Conservation (phyloP, 2,797 vertebrate genomes). For the Rhinophrynus dorsalis region DNA sequence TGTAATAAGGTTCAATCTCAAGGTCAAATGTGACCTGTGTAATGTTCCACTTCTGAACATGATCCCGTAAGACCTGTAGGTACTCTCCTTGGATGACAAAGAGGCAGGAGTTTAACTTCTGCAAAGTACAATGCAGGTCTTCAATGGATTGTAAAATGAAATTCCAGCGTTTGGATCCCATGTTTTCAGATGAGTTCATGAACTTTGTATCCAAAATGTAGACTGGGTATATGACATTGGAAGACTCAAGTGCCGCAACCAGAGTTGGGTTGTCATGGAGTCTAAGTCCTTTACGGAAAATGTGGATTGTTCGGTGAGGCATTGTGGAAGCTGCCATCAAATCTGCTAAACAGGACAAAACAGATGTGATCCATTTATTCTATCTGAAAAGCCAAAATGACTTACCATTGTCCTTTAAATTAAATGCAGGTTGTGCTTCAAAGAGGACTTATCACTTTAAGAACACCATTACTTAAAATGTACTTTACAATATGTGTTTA, state of each 20-base stretch:
- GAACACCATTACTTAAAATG: too few species aligned
- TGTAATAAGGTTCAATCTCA: conserved; percentile 59
- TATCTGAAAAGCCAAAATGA: too few species aligned
- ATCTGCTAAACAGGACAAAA: not conserved
- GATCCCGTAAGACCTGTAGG: conserved; percentile 38
- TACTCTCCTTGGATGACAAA: conserved; percentile 61
- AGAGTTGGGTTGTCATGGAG: conserved; percentile 58
- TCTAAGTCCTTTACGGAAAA: conserved; percentile 57
- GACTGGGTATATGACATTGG: conserved; percentile 46
- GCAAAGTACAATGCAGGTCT: conserved; percentile 56
- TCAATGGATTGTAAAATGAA: conserved; percentile 64
- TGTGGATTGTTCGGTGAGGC: conserved; percentile 56
- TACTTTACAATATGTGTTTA: too few species aligned
- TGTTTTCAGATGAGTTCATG: conserved; percentile 39
- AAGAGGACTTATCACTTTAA: too few species aligned
- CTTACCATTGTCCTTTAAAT: too few species aligned
- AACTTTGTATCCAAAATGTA: conserved; percentile 57
- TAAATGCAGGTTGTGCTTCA: too few species aligned
- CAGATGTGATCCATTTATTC: too few species aligned
- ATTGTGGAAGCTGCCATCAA: conserved; percentile 27
- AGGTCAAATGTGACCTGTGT: conserved; percentile 59
- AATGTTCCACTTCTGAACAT: conserved; percentile 56
- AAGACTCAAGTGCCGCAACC: conserved; percentile 54
- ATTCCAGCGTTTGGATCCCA: conserved; percentile 57
- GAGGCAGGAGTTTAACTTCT: conserved; percentile 55